Evolutionary conservation across 2,888 invertebrate genomes (phyloP), one percentile per base, ranked within the genome.

Genomic region (Graphium colonna): DNA sequence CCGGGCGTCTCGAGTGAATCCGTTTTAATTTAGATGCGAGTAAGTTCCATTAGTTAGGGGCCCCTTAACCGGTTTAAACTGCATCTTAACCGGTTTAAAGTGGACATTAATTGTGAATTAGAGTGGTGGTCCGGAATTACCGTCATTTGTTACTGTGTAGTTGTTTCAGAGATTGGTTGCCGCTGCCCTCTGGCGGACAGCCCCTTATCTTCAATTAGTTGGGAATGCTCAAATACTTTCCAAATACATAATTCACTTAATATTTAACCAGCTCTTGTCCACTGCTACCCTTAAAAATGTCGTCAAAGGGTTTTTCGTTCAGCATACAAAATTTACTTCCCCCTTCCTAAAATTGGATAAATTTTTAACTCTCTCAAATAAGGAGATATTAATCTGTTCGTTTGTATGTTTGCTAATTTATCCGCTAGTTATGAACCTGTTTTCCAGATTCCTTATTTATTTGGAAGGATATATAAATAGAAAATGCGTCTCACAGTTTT

Each of bases 91-190:
- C 59, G 56, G 62, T 63, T 66, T 61, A 58, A 60, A 67, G 67
- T 59, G 61, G 66, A 69, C 76, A 79, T 79, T 81, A 79, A 77
- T 79, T 73, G 78, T 77, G 71, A 78, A 77, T 78, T 78, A 77
- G 78, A 67, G 70, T 67, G 61, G 62, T 57, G 48, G 57, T 54
- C 51, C 68, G 66, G 71, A 71, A 73, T 69, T 72, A 72, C 71
- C 55, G 69, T 69, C 61, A 76, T 79, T 73, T 71, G 78, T 77
- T 71, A 65, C 66, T 60, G 64, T 69, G 68, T 68, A 62, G 60
- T 61, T 73, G 72, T 73, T 75, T 70, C 58, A 59, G 60, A 63
- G 65, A 69, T 71, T 69, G 63, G 68, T 64, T 57, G 50, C 55
- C 28, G 49, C 39, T 52, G 45, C 50, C 44, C 3, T 21, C 21